A percentile compares a stretch with the other conserved stretches of the same genome.
phyloP scores from a whole-genome alignment of 1,140 invertebrate genomes.

The Probaryconus sp. region DNA sequence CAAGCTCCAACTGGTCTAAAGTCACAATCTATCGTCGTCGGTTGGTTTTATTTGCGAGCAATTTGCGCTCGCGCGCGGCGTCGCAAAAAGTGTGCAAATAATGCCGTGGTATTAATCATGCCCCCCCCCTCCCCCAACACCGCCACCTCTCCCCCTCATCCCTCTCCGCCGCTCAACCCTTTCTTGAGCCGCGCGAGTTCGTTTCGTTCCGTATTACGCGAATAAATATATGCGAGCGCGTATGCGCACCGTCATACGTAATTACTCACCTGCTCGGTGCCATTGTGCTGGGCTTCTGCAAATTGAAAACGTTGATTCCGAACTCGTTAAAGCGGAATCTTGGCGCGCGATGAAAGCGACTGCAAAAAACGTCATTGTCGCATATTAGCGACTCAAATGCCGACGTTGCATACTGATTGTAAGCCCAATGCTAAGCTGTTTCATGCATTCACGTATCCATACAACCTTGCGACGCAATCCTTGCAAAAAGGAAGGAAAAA shows the following conservation, averaged over 20 bases:
- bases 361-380: constrained; percentile 54
- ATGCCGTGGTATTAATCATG: constrained; percentile 75
- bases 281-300: constrained; percentile 58
- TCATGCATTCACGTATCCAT: constrained; percentile 21
- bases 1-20: constrained; percentile 28
- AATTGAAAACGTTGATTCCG: constrained; percentile 63
- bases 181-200: constrained; percentile 50
- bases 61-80: constrained; percentile 68
- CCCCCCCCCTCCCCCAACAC: constrained; percentile 40
- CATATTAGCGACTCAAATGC: constrained; percentile 25
- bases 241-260: constrained; percentile 63
- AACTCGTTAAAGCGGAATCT: constrained; percentile 62
- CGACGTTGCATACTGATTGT: constrained; percentile 47
- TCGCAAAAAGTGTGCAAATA: constrained; percentile 75
- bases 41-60: constrained; percentile 74
- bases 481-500: no score
- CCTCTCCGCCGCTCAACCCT: constrained; percentile 55
- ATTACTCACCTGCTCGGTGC: constrained; percentile 61
- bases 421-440: constrained; percentile 1
- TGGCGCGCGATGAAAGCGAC: constrained; percentile 46
- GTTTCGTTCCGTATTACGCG: constrained; percentile 62
- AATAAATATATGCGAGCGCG: constrained; percentile 66
- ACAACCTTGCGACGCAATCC: constrained; percentile 5
- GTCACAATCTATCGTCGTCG: constrained; percentile 55
- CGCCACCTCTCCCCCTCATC: no score